These are phyloP conservation scores for Coregonus sp. DNA, from an alignment of 2,797 vertebrate species.

Conservation along the genomic window DNA sequence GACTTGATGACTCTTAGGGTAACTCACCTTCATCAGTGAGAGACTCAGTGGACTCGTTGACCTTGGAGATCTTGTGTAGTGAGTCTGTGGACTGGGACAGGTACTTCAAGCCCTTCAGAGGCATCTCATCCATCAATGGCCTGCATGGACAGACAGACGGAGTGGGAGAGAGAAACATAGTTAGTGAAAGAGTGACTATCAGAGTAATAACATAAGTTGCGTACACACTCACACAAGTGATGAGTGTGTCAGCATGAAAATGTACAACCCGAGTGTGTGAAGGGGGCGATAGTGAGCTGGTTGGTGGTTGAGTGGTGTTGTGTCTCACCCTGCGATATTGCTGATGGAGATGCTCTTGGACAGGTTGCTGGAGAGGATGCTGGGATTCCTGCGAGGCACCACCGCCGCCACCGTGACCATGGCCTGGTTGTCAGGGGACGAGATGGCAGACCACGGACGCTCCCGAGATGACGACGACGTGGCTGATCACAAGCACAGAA, in stretches of 20 bases:
- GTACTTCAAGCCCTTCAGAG: constrained; percentile 78
- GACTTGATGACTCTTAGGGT: background rate
- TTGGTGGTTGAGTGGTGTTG: background rate
- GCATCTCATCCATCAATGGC: constrained; percentile 80
- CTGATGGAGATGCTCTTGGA: constrained; percentile 92
- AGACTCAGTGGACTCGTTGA: constrained; percentile 89
- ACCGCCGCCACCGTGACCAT: constrained; percentile 44
- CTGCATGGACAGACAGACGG: constrained; percentile 58
- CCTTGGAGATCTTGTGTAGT: constrained; percentile 86
- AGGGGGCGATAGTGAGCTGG: background rate
- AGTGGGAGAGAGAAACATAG: background rate
- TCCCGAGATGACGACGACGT: constrained; percentile 75
- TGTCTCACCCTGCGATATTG: constrained; percentile 89
- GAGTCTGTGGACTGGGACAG: constrained; percentile 92
- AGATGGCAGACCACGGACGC: constrained; percentile 80
- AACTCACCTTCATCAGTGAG: constrained; percentile 89
- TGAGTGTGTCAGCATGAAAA: background rate
- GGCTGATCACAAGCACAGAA: constrained; percentile 60
- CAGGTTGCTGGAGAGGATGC: constrained; percentile 77
- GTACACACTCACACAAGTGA: background rate
- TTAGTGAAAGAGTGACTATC: background rate
- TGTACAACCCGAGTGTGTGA: background rate
- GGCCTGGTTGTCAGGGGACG: constrained; percentile 76
- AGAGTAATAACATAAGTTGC: background rate
- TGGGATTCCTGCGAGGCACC: constrained; percentile 67